Evolutionary conservation across 2,888 invertebrate species (phyloP).

Genomic region (Saturnia japonica): DNA sequence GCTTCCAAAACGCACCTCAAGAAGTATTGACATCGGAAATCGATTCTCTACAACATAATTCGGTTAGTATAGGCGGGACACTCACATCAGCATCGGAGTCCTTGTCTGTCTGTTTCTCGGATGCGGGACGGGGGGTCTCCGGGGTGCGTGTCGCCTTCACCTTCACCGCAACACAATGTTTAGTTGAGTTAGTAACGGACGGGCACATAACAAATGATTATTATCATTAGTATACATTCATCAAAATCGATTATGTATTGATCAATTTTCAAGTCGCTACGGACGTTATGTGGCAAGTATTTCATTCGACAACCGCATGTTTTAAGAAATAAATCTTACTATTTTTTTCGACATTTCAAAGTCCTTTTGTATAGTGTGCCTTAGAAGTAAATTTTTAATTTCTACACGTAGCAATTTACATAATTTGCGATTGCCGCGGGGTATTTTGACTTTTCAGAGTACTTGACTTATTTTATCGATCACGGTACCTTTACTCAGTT

Average conservation of each 20-base stretch:
- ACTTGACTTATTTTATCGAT: no score
- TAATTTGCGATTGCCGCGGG: no score
- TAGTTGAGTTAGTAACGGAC: constrained; percentile 18
- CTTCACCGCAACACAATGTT: constrained; percentile 45
- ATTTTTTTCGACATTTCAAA: no score
- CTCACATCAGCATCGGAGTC: constrained; percentile 59
- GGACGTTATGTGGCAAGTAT: neutral
- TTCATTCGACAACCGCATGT: no score
- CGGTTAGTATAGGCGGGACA: constrained; percentile 24
- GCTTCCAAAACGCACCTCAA: no score
- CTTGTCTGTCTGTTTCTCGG: constrained; percentile 55
- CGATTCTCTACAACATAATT: neutral
- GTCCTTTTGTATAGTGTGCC: no score
- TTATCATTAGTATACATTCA: neutral
- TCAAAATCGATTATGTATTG: neutral
- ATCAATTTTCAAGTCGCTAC: neutral
- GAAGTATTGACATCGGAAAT: neutral
- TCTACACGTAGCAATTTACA: no score
- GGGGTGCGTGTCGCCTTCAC: constrained; percentile 75
- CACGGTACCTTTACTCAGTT: no score
- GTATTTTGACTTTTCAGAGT: no score
- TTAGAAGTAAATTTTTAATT: no score
- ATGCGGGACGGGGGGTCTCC: constrained; percentile 76
- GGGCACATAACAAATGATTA: neutral
- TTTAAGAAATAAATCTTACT: no score